A percentile compares a stretch with the other conserved stretches of the same genome.
These are phyloP conservation scores for Emydoidea blandingii DNA, from an alignment of 2,797 vertebrate genomes.

Conservation along the genomic window DNA sequence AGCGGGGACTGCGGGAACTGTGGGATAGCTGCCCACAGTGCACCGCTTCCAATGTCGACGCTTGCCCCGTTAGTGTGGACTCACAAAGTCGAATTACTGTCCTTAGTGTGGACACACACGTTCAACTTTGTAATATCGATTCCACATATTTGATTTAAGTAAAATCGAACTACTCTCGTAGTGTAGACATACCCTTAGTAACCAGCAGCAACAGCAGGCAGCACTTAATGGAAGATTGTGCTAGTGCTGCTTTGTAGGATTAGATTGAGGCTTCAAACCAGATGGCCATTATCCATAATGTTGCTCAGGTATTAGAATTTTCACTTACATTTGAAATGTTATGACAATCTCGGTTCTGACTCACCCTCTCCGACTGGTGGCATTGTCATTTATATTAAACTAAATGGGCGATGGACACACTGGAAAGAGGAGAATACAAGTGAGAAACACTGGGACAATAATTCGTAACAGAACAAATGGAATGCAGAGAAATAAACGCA, in stretches of 20 bases:
- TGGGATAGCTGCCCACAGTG: too few species aligned
- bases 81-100: too few species aligned
- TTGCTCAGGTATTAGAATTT: neutral
- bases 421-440: neutral
- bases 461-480: neutral
- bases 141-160: too few species aligned
- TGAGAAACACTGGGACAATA: neutral
- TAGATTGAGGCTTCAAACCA: neutral
- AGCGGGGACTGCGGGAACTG: too few species aligned
- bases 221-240: neutral
- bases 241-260: neutral
- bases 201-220: neutral
- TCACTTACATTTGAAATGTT: neutral
- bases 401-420: neutral
- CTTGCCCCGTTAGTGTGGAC: too few species aligned
- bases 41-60: too few species aligned
- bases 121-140: too few species aligned
- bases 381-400: neutral
- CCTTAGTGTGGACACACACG: too few species aligned
- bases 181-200: too few species aligned
- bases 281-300: neutral
- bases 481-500: neutral
- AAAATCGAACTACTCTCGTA: too few species aligned
- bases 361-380: neutral
- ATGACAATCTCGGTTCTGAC: neutral